phyloP scores from a whole-genome alignment of 2,888 invertebrate species.

The Lingula anatina region DNA sequence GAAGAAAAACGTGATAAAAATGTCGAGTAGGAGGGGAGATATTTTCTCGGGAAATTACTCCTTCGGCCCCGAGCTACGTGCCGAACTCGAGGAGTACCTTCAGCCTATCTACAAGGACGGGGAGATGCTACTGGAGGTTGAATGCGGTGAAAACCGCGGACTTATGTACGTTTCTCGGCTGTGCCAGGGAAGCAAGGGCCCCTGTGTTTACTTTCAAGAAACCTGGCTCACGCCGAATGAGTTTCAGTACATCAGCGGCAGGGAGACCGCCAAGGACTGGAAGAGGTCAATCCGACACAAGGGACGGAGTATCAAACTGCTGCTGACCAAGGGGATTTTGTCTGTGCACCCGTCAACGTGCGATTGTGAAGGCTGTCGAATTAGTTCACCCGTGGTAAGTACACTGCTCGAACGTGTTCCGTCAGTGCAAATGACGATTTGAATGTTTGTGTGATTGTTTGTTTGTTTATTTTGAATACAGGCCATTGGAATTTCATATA shows the following conservation, averaged over 20 bases:
- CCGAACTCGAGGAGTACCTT: slow-evolving; percentile 20
- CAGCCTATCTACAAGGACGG: slow-evolving; percentile 19
- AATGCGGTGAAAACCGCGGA: slow-evolving; percentile 48
- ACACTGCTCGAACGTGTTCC: no score
- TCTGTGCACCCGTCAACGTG: slow-evolving; percentile 51
- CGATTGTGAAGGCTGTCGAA: slow-evolving; percentile 43
- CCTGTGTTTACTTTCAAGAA: slow-evolving; percentile 52
- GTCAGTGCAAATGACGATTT: no score
- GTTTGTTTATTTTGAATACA: no score
- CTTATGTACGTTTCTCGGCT: slow-evolving; percentile 48
- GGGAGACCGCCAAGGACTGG: slow-evolving; percentile 56
- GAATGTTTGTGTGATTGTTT: no score
- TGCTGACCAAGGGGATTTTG: slow-evolving; percentile 53
- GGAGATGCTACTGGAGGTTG: slow-evolving; percentile 45
- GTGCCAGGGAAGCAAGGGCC: slow-evolving; percentile 54
- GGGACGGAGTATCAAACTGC: slow-evolving; percentile 54
- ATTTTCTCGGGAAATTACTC: no score
- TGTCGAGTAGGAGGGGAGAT: no score
- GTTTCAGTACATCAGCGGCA: slow-evolving; percentile 55
- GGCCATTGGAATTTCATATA: no score
- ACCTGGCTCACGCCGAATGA: slow-evolving; percentile 56
- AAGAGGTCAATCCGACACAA: slow-evolving; percentile 55
- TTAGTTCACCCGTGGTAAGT: slow-evolving; percentile 17
- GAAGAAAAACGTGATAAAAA: no score
- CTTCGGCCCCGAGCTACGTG: no score